These are phyloP conservation scores for Eunapius fragilis DNA, from an alignment of 37 sponge, comb jelly and placozoan genomes.

Conservation along the genomic window DNA sequence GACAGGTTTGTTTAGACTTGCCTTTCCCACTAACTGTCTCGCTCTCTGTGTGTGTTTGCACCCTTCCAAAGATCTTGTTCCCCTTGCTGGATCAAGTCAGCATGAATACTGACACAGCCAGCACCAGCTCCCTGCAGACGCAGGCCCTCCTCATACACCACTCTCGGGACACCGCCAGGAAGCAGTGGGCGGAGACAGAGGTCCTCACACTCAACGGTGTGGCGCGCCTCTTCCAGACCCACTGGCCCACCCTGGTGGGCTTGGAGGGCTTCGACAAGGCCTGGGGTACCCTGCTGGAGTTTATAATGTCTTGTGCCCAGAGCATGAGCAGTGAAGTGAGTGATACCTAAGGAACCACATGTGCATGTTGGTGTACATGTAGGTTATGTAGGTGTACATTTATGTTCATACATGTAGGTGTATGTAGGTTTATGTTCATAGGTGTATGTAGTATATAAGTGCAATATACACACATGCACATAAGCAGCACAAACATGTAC, in stretches of 20 bases:
- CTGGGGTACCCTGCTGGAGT: constrained; percentile 74
- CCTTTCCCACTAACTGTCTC: too few relatives aligned
- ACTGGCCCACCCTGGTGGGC: constrained; percentile 35
- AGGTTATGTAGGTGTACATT: neutral
- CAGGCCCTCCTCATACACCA: constrained; percentile 88
- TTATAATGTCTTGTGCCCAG: constrained; percentile 65
- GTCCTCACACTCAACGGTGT: constrained; percentile 49
- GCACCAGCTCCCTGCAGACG: constrained; percentile 65
- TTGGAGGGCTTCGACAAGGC: constrained; percentile 70
- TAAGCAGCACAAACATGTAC: neutral
- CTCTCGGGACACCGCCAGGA: constrained; percentile 89
- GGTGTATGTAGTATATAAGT: too few relatives aligned
- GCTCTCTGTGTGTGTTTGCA: too few relatives aligned
- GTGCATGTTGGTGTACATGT: neutral
- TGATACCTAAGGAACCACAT: too few relatives aligned
- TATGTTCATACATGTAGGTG: too few relatives aligned
- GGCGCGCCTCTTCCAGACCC: constrained; percentile 74
- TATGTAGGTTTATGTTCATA: too few relatives aligned
- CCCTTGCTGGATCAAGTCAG: constrained; percentile 83
- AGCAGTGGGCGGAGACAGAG: constrained; percentile 99
- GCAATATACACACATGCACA: neutral
- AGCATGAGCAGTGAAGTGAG: constrained; percentile 65
- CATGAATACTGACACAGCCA: constrained; percentile 66
- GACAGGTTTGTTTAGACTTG: too few relatives aligned
- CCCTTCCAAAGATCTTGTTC: constrained; percentile 73